Percentiles rank a stretch among this genome's conserved stretches.
Conservation (phyloP, 2,797 vertebrate genomes). For the Buphagus erythrorhynchus region DNA sequence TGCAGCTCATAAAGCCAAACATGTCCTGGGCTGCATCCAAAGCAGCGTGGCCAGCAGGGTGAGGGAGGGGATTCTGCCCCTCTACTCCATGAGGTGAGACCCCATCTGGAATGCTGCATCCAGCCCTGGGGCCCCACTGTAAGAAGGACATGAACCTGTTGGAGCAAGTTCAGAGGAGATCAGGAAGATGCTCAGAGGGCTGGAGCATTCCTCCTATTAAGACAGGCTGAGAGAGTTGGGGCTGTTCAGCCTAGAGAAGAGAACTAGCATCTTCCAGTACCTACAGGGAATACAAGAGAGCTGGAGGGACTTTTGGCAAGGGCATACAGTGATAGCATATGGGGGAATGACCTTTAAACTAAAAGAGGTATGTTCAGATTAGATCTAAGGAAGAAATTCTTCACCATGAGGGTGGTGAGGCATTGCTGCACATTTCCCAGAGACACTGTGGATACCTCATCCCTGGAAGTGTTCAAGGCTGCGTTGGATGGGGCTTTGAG, state of each 20-base stretch:
- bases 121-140: accelerated
- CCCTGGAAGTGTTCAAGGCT: background rate
- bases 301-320: background rate
- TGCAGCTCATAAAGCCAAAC: background rate
- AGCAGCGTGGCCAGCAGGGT: accelerated
- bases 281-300: background rate
- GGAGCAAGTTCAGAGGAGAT: background rate
- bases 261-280: background rate
- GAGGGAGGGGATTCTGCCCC: background rate
- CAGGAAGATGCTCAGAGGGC: background rate
- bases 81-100: background rate
- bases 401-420: background rate
- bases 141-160: background rate
- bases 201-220: background rate
- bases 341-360: background rate
- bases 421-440: background rate
- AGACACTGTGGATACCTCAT: background rate
- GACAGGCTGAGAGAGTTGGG: too few relatives aligned
- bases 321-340: accelerated
- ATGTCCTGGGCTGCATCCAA: background rate
- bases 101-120: background rate
- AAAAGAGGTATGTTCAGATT: background rate
- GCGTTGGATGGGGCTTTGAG: background rate
- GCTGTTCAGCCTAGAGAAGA: background rate
- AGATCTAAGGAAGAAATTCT: background rate